These are phyloP conservation scores for Odontomachus brunneus DNA, from an alignment of 1,140 invertebrate genomes.

Conservation along the genomic window DNA sequence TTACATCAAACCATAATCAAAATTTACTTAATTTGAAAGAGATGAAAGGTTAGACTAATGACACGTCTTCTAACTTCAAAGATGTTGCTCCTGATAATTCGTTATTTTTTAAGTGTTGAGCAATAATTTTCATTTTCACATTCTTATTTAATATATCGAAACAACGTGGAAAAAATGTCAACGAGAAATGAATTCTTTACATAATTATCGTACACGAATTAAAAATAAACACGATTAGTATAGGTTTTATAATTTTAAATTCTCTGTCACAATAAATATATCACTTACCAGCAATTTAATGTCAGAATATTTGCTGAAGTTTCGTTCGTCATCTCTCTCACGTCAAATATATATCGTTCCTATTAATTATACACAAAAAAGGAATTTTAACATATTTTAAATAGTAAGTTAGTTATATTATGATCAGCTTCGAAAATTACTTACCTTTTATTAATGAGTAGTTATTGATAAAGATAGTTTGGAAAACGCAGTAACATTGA, in stretches of 20 bases:
- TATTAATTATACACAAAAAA: not conserved
- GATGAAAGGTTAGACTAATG: too few relatives aligned
- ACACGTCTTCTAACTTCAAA: too few relatives aligned
- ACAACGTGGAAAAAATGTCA: too few relatives aligned
- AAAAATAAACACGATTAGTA: slow-evolving; percentile 18
- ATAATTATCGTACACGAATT: not conserved
- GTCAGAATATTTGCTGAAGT: slow-evolving; percentile 83
- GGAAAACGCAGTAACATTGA: not conserved
- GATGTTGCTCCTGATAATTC: too few relatives aligned
- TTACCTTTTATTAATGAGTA: not conserved
- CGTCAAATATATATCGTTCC: not conserved
- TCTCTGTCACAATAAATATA: slow-evolving; percentile 25
- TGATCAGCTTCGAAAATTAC: not conserved
- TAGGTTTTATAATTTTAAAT: slow-evolving; percentile 4
- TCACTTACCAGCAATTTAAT: slow-evolving; percentile 88
- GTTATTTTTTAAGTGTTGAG: too few relatives aligned
- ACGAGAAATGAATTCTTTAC: too few relatives aligned
- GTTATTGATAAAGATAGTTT: not conserved
- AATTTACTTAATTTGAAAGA: too few relatives aligned
- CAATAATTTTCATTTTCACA: too few relatives aligned
- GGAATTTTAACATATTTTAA: too few relatives aligned
- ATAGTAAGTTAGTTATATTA: not conserved
- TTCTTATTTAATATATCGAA: too few relatives aligned
- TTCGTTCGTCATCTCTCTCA: slow-evolving; percentile 67
- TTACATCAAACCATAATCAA: too few relatives aligned